Conservation (phyloP, 2,888 invertebrate genomes). For the Trypoxylon attenuatum region DNA sequence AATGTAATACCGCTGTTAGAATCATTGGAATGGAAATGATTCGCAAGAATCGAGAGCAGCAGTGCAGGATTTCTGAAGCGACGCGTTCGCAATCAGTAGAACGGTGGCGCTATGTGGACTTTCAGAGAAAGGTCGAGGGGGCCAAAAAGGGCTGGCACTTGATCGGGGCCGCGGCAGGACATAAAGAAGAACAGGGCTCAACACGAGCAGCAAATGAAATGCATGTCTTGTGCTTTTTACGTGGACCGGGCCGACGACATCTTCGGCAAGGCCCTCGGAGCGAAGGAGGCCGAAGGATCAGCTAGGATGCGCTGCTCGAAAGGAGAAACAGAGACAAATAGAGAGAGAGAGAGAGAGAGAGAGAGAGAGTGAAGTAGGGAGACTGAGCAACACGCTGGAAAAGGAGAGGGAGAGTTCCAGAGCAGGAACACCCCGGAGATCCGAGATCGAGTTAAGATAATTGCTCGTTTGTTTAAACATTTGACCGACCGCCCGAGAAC, state of each 20-base stretch:
- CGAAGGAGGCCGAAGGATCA: conserved; percentile 68
- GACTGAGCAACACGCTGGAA: conserved; percentile 26
- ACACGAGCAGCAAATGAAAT: conserved; percentile 54
- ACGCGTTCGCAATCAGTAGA: too few relatives aligned
- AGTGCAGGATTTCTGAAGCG: too few relatives aligned
- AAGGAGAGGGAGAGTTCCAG: conserved; percentile 33
- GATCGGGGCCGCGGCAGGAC: conserved; percentile 40
- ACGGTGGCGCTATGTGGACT: not conserved
- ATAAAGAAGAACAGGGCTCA: conserved; percentile 62
- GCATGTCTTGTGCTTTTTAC: conserved; percentile 11
- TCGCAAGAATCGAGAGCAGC: too few relatives aligned
- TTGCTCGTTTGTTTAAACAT: conserved; percentile 74
- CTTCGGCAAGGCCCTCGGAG: conserved; percentile 25
- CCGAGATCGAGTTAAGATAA: conserved; percentile 73
- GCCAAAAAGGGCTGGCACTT: not conserved
- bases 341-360: not conserved
- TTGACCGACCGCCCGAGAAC: conserved; percentile 61
- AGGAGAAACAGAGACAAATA: conserved; percentile 3
- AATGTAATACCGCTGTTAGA: too few relatives aligned
- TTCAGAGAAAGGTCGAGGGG: not conserved
- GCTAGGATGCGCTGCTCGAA: not conserved
- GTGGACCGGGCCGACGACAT: conserved; percentile 23
- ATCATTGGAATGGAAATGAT: too few relatives aligned
- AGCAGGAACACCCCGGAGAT: conserved; percentile 56
- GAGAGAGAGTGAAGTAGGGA: conserved; percentile 17